Evolutionary conservation across 2,113 vertebrate species (phyloP).

Genomic region (Pelusios castaneus): DNA sequence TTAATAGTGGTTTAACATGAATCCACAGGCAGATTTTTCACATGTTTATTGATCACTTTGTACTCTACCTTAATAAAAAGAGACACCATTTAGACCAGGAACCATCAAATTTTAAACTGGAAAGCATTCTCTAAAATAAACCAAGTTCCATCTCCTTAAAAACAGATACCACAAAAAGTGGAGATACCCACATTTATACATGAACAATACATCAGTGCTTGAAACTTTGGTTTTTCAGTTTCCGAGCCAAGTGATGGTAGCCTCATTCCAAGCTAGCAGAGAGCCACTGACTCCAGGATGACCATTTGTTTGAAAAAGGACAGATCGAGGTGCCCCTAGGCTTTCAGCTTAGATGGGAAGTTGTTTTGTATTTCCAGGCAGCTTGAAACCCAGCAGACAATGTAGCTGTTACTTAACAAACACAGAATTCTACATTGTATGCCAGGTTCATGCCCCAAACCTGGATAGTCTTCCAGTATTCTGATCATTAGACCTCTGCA

Average conservation of each 20-base stretch:
- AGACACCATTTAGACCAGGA: neutral
- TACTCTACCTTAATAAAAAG: neutral
- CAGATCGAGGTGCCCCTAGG: neutral
- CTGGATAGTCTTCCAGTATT: constrained; percentile 54
- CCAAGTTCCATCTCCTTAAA: neutral
- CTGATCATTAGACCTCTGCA: neutral
- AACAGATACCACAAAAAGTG: neutral
- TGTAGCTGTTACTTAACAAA: constrained; percentile 99
- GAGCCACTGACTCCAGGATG: neutral
- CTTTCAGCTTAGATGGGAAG: neutral
- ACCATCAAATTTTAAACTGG: neutral
- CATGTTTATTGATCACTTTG: neutral
- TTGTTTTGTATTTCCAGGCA: constrained; percentile 79
- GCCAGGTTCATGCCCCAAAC: constrained; percentile 95
- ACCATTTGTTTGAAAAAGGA: neutral
- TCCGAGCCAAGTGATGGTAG: neutral
- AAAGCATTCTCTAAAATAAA: neutral
- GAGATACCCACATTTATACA: neutral
- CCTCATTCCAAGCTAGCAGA: neutral
- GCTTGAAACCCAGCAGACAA: constrained; percentile 99
- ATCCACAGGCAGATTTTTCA: constrained; percentile 6
- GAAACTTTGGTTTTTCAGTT: neutral
- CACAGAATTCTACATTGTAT: constrained; percentile 99
- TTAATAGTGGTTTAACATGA: neutral
- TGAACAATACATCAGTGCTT: neutral